Evolutionary conservation across 2,113 vertebrate species (phyloP).

Genomic region (Mastomys natalensis): DNA sequence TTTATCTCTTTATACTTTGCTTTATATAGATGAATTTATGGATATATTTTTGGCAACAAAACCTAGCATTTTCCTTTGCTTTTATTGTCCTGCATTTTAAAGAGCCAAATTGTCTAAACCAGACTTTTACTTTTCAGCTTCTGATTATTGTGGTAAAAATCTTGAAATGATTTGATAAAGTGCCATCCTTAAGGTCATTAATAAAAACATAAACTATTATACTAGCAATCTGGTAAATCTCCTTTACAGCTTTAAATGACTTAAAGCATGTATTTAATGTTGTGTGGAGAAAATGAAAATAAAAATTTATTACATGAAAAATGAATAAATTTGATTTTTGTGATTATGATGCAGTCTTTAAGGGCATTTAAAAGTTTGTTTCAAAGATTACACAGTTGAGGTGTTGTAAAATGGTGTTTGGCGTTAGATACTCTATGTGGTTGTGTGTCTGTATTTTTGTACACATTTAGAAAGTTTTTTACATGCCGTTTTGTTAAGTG

Average conservation of each 20-base stretch:
- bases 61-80: background rate
- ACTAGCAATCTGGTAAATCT: slow-evolving; percentile 55
- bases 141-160: slow-evolving; percentile 56
- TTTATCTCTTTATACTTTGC: slow-evolving; percentile 31
- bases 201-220: slow-evolving; percentile 28
- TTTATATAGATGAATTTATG: slow-evolving; percentile 55
- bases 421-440: slow-evolving; percentile 7
- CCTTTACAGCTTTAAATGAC: slow-evolving; percentile 26
- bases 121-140: slow-evolving; percentile 55
- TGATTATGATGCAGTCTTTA: background rate
- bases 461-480: slow-evolving; percentile 47
- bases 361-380: slow-evolving; percentile 44
- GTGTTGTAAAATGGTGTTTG: slow-evolving; percentile 15
- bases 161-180: slow-evolving; percentile 57
- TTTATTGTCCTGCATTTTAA: slow-evolving; percentile 53
- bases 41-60: background rate
- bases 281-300: background rate
- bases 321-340: slow-evolving; percentile 37
- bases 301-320: slow-evolving; percentile 25
- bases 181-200: slow-evolving; percentile 49
- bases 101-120: slow-evolving; percentile 40
- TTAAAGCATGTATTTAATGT: background rate
- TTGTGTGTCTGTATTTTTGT: background rate
- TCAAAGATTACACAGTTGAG: background rate
- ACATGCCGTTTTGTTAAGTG: slow-evolving; percentile 5